These are phyloP conservation scores for Lanius ludovicianus DNA, from an alignment of 2,113 vertebrate species.

Conservation along the genomic window DNA sequence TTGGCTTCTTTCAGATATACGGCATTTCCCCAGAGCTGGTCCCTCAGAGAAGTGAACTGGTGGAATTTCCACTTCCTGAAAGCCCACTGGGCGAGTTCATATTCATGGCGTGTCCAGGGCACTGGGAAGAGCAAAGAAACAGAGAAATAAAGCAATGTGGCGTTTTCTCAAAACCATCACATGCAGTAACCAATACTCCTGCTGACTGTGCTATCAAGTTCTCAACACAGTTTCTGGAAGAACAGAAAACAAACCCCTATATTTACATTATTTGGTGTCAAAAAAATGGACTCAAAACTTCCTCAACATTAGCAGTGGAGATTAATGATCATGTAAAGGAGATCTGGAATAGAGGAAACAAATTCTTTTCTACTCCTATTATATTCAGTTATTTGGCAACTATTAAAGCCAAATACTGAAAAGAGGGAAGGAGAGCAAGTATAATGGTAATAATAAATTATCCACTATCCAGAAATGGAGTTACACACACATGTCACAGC, in stretches of 20 bases:
- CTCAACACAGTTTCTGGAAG: not conserved
- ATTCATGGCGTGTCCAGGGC: conserved; percentile 94
- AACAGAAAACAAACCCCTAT: not conserved
- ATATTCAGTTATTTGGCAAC: not conserved
- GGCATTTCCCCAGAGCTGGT: conserved; percentile 96
- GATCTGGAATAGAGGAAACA: not conserved
- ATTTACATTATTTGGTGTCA: not conserved
- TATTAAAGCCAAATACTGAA: not conserved
- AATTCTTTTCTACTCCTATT: not conserved
- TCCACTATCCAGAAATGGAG: not conserved
- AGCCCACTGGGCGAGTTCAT: conserved; percentile 93
- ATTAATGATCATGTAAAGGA: not conserved
- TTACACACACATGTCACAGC: not conserved
- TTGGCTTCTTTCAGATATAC: conserved; percentile 98
- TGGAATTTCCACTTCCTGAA: conserved; percentile 98
- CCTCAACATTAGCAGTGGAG: not conserved
- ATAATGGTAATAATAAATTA: not conserved
- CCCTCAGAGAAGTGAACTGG: conserved; percentile 95
- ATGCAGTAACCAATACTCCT: not conserved
- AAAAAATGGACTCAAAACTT: not conserved
- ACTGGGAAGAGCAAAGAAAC: conserved; percentile 71
- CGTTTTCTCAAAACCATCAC: not conserved
- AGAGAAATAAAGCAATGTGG: not conserved
- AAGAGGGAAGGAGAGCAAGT: not conserved
- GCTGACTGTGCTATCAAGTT: not conserved